Evolutionary conservation across 2,797 vertebrate species (phyloP).

Genomic region (Ceyx erithaca): DNA sequence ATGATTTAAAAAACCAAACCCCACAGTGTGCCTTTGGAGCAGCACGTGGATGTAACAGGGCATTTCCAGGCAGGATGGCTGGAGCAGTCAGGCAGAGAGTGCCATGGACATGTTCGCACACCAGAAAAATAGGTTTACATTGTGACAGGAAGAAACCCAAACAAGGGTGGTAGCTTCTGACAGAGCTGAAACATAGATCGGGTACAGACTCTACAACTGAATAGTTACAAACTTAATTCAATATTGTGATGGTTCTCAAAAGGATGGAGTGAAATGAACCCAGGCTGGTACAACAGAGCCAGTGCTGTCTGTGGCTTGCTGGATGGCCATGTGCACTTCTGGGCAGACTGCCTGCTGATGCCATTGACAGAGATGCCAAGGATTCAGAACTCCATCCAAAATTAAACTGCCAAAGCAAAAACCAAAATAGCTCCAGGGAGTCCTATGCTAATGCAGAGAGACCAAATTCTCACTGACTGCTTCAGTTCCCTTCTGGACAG

Average conservation of each 20-base stretch:
- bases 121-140: neutral
- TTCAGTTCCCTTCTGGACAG: neutral
- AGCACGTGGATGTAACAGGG: rapidly evolving
- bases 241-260: neutral
- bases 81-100: neutral
- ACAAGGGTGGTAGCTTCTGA: neutral
- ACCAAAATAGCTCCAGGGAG: neutral
- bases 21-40: neutral
- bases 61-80: neutral
- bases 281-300: neutral
- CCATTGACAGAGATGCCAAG: neutral
- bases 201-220: neutral
- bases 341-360: neutral
- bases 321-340: neutral
- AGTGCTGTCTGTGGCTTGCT: neutral
- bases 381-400: neutral
- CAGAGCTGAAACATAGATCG: neutral
- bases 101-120: rapidly evolving
- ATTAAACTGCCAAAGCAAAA: neutral
- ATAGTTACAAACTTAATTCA: neutral
- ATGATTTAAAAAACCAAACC: neutral
- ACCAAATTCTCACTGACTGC: neutral
- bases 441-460: neutral
- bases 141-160: neutral
- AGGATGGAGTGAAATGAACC: neutral